Evolutionary conservation across 92 coral and sea anemone genomes (phyloP), one percentile per base, ranked within the genome.

Genomic region (Umimayanthus kanabou): DNA sequence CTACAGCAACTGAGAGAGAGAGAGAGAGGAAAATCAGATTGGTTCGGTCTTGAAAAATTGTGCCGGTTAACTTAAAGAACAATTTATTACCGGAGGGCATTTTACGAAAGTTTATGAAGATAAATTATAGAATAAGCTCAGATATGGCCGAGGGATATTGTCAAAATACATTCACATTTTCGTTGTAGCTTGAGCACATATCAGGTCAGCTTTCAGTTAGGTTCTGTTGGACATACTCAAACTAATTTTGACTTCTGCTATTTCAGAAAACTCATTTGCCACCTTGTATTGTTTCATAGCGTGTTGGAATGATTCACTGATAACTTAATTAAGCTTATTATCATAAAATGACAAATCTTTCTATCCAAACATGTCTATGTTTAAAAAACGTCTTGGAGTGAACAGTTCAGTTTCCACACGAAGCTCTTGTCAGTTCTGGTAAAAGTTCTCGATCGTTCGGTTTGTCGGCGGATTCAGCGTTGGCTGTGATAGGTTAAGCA

Each of bases 301-400:
- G 55, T 39, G 85, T 22, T 69, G 58, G 78, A 83, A 45, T 69
- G 78, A 40, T 70, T 30, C 77, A 69, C 87, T 83, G 77, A 70
- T 83, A 45, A 73, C 42, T 70, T 70, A 83, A 83, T 83, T 83
- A 83, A 83, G 43, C 55, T 83, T 25, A 83, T 83, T 70, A 83
- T 83, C 65, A 83, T 83, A 83, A 81, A 81, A 83, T 69, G 78
- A 83, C 40, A 5, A 55, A 80, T 55, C 71, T 55, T 80, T 80
- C 26, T 80, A 45, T 78, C 28, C 42, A 75, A 33, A 39, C 79
- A 37, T 43, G n/a, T 75, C 79, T 42, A 39, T 53, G 77, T 83
- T 83, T 83, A 20, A 70, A 83, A 70, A 69, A 70, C 37, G 39
- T 69, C 74, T 30, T 42, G 73, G 14, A 83, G 43, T 70, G 77